Percentiles rank a stretch among this genome's conserved stretches.
These are phyloP conservation scores for Xyrichtys novacula DNA, from an alignment of 2,797 vertebrate species.

Conservation along the genomic window DNA sequence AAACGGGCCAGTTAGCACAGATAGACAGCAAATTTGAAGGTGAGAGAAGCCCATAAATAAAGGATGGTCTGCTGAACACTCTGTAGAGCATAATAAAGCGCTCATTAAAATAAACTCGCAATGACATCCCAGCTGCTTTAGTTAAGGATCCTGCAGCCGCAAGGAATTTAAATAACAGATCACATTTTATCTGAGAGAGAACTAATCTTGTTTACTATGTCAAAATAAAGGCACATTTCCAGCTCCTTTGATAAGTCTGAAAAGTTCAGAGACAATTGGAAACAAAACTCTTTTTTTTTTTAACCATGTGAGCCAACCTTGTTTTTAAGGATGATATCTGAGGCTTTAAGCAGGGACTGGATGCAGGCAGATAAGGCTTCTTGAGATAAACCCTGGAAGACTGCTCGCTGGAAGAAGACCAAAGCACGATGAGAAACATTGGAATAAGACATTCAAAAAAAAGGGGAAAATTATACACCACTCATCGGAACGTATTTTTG, in stretches of 20 bases:
- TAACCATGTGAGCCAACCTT: conserved; percentile 88
- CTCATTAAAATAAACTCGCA: conserved; percentile 65
- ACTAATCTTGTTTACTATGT: conserved; percentile 37
- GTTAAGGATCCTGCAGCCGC: conserved; percentile 41
- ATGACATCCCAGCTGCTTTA: conserved; percentile 63
- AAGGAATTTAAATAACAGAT: conserved; percentile 44
- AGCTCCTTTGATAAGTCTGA: conserved; percentile 25
- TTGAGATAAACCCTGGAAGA: conserved; percentile 98
- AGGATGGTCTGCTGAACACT: conserved; percentile 62
- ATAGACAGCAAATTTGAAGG: conserved; percentile 71
- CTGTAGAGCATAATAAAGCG: conserved; percentile 60
- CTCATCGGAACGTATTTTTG: conserved; percentile 4
- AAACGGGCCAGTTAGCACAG: conserved; percentile 67
- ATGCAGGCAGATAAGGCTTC: conserved; percentile 97
- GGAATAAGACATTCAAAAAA: conserved; percentile 20
- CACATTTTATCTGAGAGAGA: conserved; percentile 24
- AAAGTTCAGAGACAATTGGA: conserved; percentile 33
- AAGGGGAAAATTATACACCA: conserved; percentile 1
- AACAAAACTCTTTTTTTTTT: conserved; percentile 14
- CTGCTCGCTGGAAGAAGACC: conserved; percentile 89
- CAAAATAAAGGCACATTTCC: conserved; percentile 40
- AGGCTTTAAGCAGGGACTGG: conserved; percentile 93
- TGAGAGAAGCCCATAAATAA: conserved; percentile 72
- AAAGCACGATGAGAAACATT: conserved; percentile 54
- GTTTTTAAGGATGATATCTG: conserved; percentile 94